A percentile compares a stretch with the other conserved stretches of the same genome.
Evolutionary conservation across 2,888 invertebrate genomes (phyloP).

Genomic region (Idaea biselata): DNA sequence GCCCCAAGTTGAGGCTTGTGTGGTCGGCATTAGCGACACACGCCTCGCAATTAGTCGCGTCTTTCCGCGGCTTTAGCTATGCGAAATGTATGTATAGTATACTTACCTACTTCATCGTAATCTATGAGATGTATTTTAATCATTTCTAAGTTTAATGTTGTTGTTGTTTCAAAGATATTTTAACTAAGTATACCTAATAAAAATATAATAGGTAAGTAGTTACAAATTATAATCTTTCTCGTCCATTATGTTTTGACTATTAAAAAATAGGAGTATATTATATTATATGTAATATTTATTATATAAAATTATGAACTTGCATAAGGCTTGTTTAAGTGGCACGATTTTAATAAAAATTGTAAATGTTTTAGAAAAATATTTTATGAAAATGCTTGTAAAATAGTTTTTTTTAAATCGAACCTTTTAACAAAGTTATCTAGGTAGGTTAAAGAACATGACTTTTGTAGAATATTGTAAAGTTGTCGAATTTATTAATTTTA

Average conservation of each 20-base stretch:
- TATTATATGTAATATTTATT: too few relatives aligned
- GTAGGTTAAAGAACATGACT: slow-evolving; percentile 13
- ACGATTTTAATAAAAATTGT: slow-evolving; percentile 2
- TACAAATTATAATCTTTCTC: background rate
- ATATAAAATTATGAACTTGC: background rate
- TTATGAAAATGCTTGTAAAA: slow-evolving; percentile 12
- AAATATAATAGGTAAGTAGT: background rate
- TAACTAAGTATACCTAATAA: background rate
- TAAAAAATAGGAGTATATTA: background rate
- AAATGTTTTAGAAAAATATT: slow-evolving; percentile 4
- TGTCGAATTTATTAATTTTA: slow-evolving; percentile 55
- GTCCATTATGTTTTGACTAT: background rate
- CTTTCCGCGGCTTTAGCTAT: slow-evolving; percentile 3
- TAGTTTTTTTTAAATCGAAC: background rate
- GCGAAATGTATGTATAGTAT: slow-evolving; percentile 24
- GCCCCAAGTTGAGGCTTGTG: too few relatives aligned
- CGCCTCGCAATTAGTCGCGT: background rate
- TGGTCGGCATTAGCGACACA: too few relatives aligned
- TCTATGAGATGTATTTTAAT: too few relatives aligned
- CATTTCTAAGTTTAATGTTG: slow-evolving; percentile 25
- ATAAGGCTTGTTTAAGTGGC: background rate
- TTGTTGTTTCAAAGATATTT: slow-evolving; percentile 28
- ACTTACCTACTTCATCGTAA: slow-evolving; percentile 39
- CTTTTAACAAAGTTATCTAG: slow-evolving; percentile 12
- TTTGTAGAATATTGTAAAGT: slow-evolving; percentile 20